These are phyloP conservation scores for Anolis apletophallus DNA, from an alignment of 2,797 vertebrate genomes.

Conservation along the genomic window DNA sequence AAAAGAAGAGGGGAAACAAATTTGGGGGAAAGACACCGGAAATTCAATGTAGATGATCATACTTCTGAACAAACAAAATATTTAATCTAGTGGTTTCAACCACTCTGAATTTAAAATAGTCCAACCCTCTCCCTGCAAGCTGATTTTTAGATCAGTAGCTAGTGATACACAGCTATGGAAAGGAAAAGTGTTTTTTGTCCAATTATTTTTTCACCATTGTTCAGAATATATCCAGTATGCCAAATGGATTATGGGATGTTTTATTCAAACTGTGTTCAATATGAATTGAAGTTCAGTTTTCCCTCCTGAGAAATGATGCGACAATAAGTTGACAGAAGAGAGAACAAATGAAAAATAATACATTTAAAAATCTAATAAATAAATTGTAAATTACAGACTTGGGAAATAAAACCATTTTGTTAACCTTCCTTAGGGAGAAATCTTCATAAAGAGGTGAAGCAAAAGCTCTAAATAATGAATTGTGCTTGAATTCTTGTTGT, in stretches of 20 bases:
- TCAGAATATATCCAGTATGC: conserved; percentile 59
- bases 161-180: conserved; percentile 48
- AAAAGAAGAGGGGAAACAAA: no score
- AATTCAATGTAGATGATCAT: no score
- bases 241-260: conserved; percentile 51
- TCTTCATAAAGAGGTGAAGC: neutral
- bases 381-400: conserved; percentile 42
- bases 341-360: conserved; percentile 50
- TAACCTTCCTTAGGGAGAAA: conserved; percentile 43
- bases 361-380: conserved; percentile 64
- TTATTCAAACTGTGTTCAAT: conserved; percentile 56
- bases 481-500: fast-evolving
- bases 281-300: conserved; percentile 57
- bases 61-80: no score
- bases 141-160: conserved; percentile 47
- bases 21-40: no score
- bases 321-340: conserved; percentile 60
- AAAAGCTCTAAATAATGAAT: neutral
- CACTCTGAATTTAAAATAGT: conserved; percentile 60
- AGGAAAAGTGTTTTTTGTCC: conserved; percentile 58
- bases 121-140: conserved; percentile 46
- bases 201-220: conserved; percentile 65
- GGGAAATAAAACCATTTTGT: conserved; percentile 39
- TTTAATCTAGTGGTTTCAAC: conserved; percentile 48
- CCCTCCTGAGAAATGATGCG: conserved; percentile 62